Conservation (phyloP, 2,888 invertebrate species). For the Proisotoma minuta region DNA sequence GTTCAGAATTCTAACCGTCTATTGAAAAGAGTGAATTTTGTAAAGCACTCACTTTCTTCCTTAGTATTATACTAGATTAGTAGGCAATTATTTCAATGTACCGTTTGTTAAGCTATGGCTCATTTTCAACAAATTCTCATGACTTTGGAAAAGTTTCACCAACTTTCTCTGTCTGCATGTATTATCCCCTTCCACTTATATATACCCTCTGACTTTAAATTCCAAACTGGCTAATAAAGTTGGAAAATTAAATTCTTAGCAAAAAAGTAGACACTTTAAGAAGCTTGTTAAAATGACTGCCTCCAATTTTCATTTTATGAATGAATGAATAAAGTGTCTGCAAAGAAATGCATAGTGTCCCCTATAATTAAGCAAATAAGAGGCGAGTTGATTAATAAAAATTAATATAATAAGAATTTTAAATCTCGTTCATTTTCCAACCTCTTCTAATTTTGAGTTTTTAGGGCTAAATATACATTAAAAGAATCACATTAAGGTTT, state of each 20-base stretch:
- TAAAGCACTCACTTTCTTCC: slow-evolving; percentile 1
- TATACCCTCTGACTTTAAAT: background rate
- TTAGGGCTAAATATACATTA: background rate
- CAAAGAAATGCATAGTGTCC: too few species aligned
- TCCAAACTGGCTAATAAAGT: slow-evolving; percentile 3
- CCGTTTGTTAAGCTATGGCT: slow-evolving; percentile 6
- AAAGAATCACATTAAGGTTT: slow-evolving; percentile 7
- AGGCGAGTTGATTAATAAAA: slow-evolving; percentile 1
- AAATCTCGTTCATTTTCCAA: background rate
- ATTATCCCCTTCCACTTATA: too few species aligned
- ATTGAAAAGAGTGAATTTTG: too few species aligned
- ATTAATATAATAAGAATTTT: background rate
- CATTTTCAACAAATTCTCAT: background rate
- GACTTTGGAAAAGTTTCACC: background rate
- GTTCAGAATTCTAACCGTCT: too few species aligned
- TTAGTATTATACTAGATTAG: background rate
- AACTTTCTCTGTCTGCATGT: background rate
- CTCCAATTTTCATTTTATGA: too few species aligned
- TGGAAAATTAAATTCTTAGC: slow-evolving; percentile 1
- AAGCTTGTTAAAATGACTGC: background rate
- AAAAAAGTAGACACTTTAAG: slow-evolving; percentile 2
- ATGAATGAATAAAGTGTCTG: too few species aligned
- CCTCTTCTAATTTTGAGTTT: background rate
- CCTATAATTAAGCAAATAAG: slow-evolving; percentile 3
- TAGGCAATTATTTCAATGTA: slow-evolving; percentile 8